phyloP scores from a whole-genome alignment of 1,140 invertebrate species.

The Portunus trituberculatus region DNA sequence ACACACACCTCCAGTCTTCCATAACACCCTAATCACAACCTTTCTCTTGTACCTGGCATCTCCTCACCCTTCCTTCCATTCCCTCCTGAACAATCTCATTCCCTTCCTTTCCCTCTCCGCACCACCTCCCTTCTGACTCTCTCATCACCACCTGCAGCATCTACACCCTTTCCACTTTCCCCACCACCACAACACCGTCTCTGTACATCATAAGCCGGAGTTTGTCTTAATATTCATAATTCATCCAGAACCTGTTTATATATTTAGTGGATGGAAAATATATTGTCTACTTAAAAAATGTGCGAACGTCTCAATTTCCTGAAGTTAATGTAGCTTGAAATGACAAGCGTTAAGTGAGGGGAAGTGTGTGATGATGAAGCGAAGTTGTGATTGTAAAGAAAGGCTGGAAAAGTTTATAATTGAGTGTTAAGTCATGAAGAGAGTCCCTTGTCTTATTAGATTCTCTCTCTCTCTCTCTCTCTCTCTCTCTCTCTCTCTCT shows the following conservation, averaged over 20 bases:
- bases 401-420: not conserved
- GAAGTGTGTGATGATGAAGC: not conserved
- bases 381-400: not conserved
- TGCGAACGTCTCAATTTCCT: not conserved
- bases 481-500: slow-evolving; percentile 20
- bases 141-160: not conserved
- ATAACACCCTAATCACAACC: not conserved
- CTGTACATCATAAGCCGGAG: too few relatives aligned
- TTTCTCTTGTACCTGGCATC: not conserved
- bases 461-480: slow-evolving; percentile 8
- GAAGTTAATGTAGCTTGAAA: not conserved
- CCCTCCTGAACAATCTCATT: too few relatives aligned
- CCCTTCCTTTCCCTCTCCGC: not conserved
- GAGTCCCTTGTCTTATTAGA: not conserved
- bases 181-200: too few relatives aligned
- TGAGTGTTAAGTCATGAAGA: not conserved
- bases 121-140: not conserved
- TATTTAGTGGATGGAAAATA: not conserved
- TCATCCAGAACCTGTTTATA: too few relatives aligned
- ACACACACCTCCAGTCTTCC: not conserved
- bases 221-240: too few relatives aligned
- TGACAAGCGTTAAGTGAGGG: not conserved
- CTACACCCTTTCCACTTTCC: too few relatives aligned
- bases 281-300: not conserved
- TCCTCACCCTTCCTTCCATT: not conserved